Evolutionary conservation across 2,888 invertebrate species (phyloP).

Genomic region (Pardosa pseudoannulata): DNA sequence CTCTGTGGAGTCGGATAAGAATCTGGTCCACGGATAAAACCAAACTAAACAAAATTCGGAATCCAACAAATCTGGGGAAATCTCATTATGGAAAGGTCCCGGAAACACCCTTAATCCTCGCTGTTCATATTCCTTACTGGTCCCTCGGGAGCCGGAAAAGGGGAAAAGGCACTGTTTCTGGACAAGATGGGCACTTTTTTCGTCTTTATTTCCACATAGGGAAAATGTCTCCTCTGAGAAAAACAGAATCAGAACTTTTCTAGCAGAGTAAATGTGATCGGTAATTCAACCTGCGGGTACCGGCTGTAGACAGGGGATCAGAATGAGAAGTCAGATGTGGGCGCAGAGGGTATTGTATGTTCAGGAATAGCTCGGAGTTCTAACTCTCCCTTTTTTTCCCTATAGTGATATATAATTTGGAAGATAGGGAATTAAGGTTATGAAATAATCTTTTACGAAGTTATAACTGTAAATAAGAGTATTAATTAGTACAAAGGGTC

Average conservation of each 20-base stretch:
- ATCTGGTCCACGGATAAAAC: neutral
- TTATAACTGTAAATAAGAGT: too few relatives aligned
- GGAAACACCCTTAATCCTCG: neutral
- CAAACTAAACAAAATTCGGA: constrained; percentile 6
- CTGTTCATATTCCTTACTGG: neutral
- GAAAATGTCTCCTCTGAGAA: too few relatives aligned
- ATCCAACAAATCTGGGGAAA: constrained; percentile 26
- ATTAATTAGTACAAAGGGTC: too few relatives aligned
- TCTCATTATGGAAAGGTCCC: constrained; percentile 4
- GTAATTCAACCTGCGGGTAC: neutral
- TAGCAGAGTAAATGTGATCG: neutral
- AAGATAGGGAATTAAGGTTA: too few relatives aligned
- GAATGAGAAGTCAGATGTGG: too few relatives aligned
- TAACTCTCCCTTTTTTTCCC: too few relatives aligned
- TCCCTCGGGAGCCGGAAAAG: neutral
- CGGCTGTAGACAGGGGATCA: too few relatives aligned
- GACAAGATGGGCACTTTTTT: neutral
- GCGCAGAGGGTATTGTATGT: too few relatives aligned
- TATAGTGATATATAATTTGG: too few relatives aligned
- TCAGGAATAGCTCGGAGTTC: too few relatives aligned
- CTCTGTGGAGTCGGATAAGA: neutral
- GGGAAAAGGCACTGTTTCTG: too few relatives aligned
- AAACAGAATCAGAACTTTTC: neutral
- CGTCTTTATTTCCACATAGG: neutral
- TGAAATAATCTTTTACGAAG: too few relatives aligned